Conservation (phyloP, 2,797 vertebrate species). For the Paguma larvata region DNA sequence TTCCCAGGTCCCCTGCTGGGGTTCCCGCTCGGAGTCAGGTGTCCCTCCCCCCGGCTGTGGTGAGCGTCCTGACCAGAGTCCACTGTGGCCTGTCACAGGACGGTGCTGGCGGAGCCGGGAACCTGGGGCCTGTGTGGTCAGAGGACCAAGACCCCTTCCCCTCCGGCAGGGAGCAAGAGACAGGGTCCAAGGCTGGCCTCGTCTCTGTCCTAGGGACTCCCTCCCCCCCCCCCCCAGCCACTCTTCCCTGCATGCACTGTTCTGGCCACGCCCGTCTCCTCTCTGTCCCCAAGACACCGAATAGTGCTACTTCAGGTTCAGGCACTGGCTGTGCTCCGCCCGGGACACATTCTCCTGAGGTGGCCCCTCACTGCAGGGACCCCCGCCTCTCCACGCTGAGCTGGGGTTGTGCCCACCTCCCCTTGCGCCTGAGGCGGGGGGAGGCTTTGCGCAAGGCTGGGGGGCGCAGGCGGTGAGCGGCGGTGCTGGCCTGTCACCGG, state of each 20-base stretch:
- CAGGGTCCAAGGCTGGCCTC: neutral
- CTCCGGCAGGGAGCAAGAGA: too few species aligned
- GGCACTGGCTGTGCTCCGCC: too few species aligned
- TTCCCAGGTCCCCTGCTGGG: neutral
- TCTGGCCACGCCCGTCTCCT: neutral
- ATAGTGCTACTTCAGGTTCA: neutral
- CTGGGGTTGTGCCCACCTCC: neutral
- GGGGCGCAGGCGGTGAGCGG: accelerated
- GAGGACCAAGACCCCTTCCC: too few species aligned
- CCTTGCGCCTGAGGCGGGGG: too few species aligned
- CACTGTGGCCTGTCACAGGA: neutral
- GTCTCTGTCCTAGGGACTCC: neutral
- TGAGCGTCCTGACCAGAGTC: neutral
- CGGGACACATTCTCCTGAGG: accelerated
- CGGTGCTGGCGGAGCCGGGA: neutral
- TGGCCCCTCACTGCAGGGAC: neutral
- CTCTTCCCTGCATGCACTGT: too few species aligned
- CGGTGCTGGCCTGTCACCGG: neutral
- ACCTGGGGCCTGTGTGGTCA: neutral
- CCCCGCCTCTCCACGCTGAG: neutral
- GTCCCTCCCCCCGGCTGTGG: neutral
- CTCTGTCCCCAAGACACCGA: neutral
- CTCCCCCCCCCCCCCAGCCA: neutral
- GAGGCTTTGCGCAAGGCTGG: neutral
- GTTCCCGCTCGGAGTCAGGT: neutral